Evolutionary conservation across 2,113 vertebrate genomes (phyloP).

Genomic region (Neotoma lepida): DNA sequence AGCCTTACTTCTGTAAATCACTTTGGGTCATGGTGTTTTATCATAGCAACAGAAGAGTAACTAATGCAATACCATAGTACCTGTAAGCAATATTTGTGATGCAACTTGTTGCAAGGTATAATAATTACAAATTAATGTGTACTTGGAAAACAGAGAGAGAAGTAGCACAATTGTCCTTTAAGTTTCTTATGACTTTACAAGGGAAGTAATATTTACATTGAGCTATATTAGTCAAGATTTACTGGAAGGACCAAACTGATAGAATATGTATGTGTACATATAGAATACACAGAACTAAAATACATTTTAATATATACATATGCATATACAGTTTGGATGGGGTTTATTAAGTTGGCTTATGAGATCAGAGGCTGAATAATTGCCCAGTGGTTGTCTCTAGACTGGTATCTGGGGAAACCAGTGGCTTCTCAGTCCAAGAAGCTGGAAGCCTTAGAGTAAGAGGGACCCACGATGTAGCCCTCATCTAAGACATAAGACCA

Average conservation of each 20-base stretch:
- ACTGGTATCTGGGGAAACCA: background rate
- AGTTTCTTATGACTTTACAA: background rate
- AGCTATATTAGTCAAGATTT: background rate
- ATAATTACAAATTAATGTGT: constrained; percentile 15
- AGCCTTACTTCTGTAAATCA: background rate
- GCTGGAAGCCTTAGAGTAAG: background rate
- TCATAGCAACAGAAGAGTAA: background rate
- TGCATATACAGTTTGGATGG: background rate
- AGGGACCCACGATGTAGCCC: background rate
- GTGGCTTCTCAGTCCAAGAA: background rate
- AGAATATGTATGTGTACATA: too few species aligned
- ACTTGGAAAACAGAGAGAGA: background rate
- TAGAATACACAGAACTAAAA: background rate
- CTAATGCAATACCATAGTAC: background rate
- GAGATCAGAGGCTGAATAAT: background rate
- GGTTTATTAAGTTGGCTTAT: background rate
- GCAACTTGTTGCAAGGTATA: background rate
- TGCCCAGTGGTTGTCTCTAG: background rate
- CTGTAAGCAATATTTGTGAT: background rate
- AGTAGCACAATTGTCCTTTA: background rate
- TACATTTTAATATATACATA: background rate
- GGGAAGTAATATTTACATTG: background rate
- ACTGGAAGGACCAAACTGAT: too few species aligned
- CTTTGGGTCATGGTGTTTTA: background rate
- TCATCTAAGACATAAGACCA: background rate